Conservation (phyloP, 2,113 vertebrate species). For the Dipodomys merriami region DNA sequence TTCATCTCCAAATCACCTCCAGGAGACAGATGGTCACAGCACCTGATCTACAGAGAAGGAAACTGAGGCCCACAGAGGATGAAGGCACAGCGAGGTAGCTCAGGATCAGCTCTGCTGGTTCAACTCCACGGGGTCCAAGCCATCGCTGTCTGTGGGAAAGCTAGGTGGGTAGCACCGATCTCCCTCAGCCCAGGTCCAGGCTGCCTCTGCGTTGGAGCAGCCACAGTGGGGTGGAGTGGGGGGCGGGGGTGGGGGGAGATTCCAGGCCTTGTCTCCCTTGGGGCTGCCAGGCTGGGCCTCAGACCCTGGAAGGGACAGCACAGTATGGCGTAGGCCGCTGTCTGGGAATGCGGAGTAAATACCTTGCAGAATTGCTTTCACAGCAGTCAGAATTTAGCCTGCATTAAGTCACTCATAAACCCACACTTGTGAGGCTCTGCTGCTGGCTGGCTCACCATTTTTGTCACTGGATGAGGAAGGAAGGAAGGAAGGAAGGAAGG, state of each 20-base stretch:
- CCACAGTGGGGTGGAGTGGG: fast-evolving
- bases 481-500: too few species aligned
- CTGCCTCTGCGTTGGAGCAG: not conserved
- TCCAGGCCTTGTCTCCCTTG: not conserved
- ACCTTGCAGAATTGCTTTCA: too few species aligned
- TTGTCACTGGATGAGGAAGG: too few species aligned
- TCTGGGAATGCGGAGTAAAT: not conserved
- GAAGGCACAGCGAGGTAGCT: not conserved
- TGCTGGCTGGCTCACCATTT: too few species aligned
- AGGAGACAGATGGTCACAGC: not conserved
- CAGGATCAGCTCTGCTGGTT: not conserved
- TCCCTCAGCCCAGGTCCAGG: not conserved
- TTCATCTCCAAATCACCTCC: too few species aligned
- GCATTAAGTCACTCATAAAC: too few species aligned
- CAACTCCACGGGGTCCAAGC: not conserved
- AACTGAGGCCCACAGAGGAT: too few species aligned
- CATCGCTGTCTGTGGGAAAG: not conserved
- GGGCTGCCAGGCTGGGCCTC: not conserved
- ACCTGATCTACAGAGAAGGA: not conserved
- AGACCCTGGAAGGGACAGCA: not conserved
- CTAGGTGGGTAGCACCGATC: too few species aligned
- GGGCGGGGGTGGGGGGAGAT: not conserved
- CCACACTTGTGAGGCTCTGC: too few species aligned
- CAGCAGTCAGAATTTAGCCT: too few species aligned
- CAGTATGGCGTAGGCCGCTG: fast-evolving